Percentiles rank a stretch among this genome's conserved stretches.
Evolutionary conservation across 2,797 vertebrate genomes (phyloP).

Genomic region (Gobionotothen gibberifrons): DNA sequence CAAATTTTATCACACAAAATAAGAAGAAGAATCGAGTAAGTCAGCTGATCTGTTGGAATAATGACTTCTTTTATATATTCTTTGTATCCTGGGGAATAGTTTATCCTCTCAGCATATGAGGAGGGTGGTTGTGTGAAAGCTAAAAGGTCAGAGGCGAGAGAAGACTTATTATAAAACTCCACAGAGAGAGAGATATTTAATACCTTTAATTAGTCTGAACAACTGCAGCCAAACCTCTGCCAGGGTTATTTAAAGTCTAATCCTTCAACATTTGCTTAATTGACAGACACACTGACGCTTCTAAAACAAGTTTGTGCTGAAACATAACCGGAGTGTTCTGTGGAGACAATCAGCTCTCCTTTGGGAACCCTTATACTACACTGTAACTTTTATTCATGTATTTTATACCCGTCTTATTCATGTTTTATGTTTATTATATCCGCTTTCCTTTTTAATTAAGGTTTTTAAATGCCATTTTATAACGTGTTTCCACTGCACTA

Average conservation of each 20-base stretch:
- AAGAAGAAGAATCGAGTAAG: neutral
- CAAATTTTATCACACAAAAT: too few relatives aligned
- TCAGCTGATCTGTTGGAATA: too few relatives aligned
- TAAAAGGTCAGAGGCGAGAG: conserved; percentile 7
- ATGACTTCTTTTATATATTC: too few relatives aligned
- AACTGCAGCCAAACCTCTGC: neutral
- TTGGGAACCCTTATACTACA: too few relatives aligned
- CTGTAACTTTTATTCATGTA: too few relatives aligned
- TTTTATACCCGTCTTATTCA: too few relatives aligned
- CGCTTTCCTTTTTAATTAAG: too few relatives aligned
- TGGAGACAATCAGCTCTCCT: too few relatives aligned
- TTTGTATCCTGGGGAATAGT: neutral
- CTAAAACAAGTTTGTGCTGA: conserved; percentile 7
- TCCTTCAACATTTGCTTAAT: conserved; percentile 6
- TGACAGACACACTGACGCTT: neutral
- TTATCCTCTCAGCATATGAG: neutral
- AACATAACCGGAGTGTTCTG: too few relatives aligned
- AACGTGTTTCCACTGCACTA: too few relatives aligned
- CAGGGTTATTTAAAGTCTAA: conserved; percentile 7
- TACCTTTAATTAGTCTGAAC: conserved; percentile 11
- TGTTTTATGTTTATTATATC: too few relatives aligned
- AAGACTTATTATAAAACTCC: neutral
- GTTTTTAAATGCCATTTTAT: too few relatives aligned
- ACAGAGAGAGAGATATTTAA: neutral
- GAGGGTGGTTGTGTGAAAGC: neutral